Evolutionary conservation across 2,888 invertebrate genomes (phyloP), one percentile per base, ranked within the genome.

Genomic region (Drosophila leonis): DNA sequence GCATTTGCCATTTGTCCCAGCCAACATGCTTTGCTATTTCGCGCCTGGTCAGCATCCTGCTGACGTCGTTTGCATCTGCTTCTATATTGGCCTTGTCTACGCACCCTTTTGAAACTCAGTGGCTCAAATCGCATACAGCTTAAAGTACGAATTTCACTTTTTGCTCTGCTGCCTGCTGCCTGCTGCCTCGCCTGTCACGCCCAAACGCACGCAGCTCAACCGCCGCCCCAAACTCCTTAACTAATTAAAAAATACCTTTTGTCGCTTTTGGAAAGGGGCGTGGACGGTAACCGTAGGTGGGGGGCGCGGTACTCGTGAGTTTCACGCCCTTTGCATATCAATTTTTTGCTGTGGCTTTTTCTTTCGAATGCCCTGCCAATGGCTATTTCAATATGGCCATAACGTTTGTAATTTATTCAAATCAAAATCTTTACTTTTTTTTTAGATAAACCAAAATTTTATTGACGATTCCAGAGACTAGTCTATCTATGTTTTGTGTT

Each of bases 301-400:
- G 7, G 59, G 18, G 13, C 39, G 39, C 15, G 27, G 44, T 37
- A 59, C 48, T 59, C 49, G 48, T 33, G 48, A 20, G 63, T 59
- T 71, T 66, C 72, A 80, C 83, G 83, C 73, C 76, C 78, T 83
- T 66, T 83, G 83, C 75, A 86, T 88, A 83, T 83, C 69, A 88
- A 83, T 86, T 80, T 80, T 71, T 69, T 64, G 52, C 42, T 72
- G 75, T 61, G 57, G 42, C 67, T 79, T 71, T 70, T 71, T 37
- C 59, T 66, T 24, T 12, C 3, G 3, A 24, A 44, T 66, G 18
- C 68, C 7, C 46, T 66, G 15, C 24, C 7, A 46, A 10, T 10
- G 13, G 13, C 33, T 10, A 39, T 33, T 27, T 37, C 3, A 10
- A 37, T 20, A 37, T n/a, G 18, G 5, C 2, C 6, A 18, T 12